Evolutionary conservation across 2,888 invertebrate species (phyloP).

Genomic region (Yponomeuta malinellus): DNA sequence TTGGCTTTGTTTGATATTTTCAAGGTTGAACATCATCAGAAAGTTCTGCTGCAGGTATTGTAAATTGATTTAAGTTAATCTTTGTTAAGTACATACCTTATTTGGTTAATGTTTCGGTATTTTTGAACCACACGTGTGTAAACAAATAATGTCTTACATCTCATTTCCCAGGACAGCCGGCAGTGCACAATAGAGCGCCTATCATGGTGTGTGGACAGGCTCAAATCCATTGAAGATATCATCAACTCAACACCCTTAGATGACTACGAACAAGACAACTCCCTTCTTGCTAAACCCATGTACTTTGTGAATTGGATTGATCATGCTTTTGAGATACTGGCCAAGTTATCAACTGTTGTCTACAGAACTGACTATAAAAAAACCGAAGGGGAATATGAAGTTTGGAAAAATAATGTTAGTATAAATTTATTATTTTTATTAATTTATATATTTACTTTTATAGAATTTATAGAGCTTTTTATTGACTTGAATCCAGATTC

Average conservation of each 20-base stretch:
- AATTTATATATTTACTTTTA: too few relatives aligned
- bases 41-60: slow-evolving; percentile 41
- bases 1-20: slow-evolving; percentile 53
- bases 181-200: slow-evolving; percentile 53
- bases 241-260: slow-evolving; percentile 22
- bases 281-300: slow-evolving; percentile 46
- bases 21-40: slow-evolving; percentile 44
- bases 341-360: slow-evolving; percentile 45
- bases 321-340: slow-evolving; percentile 58
- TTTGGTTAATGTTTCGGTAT: too few relatives aligned
- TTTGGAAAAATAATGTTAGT: slow-evolving; percentile 54
- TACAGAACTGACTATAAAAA: slow-evolving; percentile 49
- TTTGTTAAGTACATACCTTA: background rate
- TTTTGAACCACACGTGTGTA: too few relatives aligned
- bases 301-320: slow-evolving; percentile 71
- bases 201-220: slow-evolving; percentile 54
- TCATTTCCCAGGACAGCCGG: slow-evolving; percentile 49
- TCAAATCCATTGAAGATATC: slow-evolving; percentile 39
- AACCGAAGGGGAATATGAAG: slow-evolving; percentile 29
- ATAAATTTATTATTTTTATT: background rate
- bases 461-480: background rate
- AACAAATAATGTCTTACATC: too few relatives aligned
- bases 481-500: background rate
- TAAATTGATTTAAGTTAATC: background rate
- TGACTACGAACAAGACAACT: slow-evolving; percentile 33